A percentile compares a stretch with the other conserved stretches of the same genome.
phyloP scores from a whole-genome alignment of 2,797 vertebrate genomes.

The Sebastes trivittatus region DNA sequence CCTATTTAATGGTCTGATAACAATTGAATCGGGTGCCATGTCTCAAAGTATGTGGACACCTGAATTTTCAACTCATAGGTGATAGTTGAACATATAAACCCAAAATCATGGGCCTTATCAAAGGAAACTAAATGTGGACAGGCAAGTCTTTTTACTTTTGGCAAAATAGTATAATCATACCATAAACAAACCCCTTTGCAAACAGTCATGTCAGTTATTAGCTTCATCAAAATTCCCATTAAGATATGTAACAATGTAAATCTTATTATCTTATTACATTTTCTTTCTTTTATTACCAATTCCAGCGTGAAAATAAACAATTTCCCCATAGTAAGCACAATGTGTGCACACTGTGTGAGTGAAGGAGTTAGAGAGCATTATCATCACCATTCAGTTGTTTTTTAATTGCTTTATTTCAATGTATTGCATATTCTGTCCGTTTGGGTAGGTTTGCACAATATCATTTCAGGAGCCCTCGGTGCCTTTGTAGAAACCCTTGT shows the following conservation, averaged over 20 bases:
- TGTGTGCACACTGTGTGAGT: background rate
- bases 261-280: background rate
- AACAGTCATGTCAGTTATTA: background rate
- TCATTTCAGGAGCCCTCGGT: background rate
- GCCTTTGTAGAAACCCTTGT: background rate
- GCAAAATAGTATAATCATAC: background rate
- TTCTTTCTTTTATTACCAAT: background rate
- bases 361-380: background rate
- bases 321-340: background rate
- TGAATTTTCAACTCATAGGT: background rate
- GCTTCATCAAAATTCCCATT: background rate
- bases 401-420: background rate
- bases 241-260: background rate
- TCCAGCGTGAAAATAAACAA: background rate
- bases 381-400: background rate
- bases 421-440: background rate
- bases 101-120: too few relatives aligned
- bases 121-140: background rate
- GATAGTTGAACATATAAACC: background rate
- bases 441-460: background rate
- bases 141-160: background rate
- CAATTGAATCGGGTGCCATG: too few relatives aligned
- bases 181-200: background rate
- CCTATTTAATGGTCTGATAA: too few relatives aligned
- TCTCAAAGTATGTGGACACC: background rate